Conservation (phyloP, 2,113 vertebrate genomes). For the Sarotherodon lohbergeri region DNA sequence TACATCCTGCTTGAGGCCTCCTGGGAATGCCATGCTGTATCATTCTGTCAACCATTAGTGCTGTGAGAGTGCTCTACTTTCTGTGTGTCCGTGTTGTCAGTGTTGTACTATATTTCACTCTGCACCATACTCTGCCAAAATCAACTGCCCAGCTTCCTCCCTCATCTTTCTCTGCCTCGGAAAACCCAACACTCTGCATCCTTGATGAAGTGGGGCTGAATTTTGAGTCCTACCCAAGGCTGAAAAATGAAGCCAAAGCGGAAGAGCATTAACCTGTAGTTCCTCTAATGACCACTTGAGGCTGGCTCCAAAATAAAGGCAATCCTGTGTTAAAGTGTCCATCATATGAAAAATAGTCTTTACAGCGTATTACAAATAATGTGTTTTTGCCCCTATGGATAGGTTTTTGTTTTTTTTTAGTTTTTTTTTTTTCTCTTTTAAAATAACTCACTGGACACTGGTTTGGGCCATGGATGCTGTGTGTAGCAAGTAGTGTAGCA, state of each 20-base stretch:
- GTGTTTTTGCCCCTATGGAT: not conserved
- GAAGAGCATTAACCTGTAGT: not conserved
- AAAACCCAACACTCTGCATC: not conserved
- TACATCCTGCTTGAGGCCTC: conserved; percentile 51
- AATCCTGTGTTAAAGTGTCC: not conserved
- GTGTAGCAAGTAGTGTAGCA: not conserved
- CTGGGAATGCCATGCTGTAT: conserved; percentile 64
- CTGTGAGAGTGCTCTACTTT: conserved; percentile 37
- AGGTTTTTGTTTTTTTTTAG: fast-evolving
- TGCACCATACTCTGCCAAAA: conserved; percentile 57
- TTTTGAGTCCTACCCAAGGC: not conserved
- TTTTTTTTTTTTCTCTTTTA: not conserved
- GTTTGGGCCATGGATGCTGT: not conserved
- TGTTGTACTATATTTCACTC: conserved; percentile 61
- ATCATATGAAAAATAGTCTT: not conserved
- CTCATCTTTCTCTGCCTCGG: conserved; percentile 19
- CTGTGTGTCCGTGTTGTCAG: conserved; percentile 36
- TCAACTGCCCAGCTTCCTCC: conserved; percentile 59
- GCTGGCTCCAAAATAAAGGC: not conserved
- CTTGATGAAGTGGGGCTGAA: conserved; percentile 28
- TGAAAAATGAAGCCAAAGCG: not conserved
- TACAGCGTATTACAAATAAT: not conserved
- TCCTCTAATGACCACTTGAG: not conserved
- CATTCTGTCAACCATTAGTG: conserved; percentile 68
- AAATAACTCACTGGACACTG: not conserved